Evolutionary conservation across 2,797 vertebrate species (phyloP), one percentile per base, ranked within the genome.

Genomic region (Cyprinodon diabolis): DNA sequence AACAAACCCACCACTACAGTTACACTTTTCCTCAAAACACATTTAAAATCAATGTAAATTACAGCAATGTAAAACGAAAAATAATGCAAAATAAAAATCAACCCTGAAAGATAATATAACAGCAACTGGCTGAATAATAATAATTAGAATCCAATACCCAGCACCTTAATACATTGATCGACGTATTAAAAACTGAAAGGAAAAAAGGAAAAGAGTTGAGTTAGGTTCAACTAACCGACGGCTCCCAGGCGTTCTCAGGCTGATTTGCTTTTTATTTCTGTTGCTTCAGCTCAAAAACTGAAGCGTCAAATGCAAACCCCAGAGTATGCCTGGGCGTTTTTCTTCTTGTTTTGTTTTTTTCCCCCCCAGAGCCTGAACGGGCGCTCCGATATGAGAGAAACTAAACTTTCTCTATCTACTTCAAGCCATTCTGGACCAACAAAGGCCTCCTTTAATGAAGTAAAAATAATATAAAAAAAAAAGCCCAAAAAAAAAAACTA

Each of bases 131-230:
- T 92, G 91, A 94, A 93, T 91, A 92, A 92, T 88, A 92, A 91
- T 87, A 90, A 94, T 93, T 86, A 92, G 91, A 94, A 91, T 94
- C 91, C 89, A 91, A 94, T 91, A 94, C 95, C 95, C 95, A 94
- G 94, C 95, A 95, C 94, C 94, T 92, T 93, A 92, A 92, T 91
- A 95, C 94, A 94, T 94, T 90, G 87, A 94, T 95, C 90, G 92
- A 90, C 79, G 82, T 88, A 82, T 89, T 90, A 82, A 86, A 91
- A 92, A 89, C 82, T 79, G 80, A 87, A 79, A 84, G 75, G 80
- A 78, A 77, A 85, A 77, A 85, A 85, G 82, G 73, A 82, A 87
- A 89, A 75, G 86, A 86, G 89, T 90, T 82, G 78, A 82, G 87
- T 91, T 83, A 83, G 82, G 72, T 84, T 83, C 62, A 82, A 89